phyloP scores from a whole-genome alignment of 2,113 vertebrate genomes.

The Anhinga rufa region DNA sequence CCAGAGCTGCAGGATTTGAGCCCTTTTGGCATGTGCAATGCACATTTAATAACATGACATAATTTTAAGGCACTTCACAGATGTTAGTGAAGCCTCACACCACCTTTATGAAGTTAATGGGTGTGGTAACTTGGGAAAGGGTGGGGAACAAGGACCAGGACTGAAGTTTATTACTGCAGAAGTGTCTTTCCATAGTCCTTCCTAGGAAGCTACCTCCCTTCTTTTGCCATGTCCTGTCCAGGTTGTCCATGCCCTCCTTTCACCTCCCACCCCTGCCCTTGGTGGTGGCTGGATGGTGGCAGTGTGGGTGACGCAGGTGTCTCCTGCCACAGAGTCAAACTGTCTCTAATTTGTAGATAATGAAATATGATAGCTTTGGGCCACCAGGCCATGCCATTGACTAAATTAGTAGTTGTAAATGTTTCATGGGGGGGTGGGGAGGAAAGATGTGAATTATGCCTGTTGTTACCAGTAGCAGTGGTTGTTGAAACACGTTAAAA shows the following conservation, averaged over 20 bases:
- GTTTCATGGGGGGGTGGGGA: neutral
- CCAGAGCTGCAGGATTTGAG: neutral
- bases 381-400: neutral
- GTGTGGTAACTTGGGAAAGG: neutral
- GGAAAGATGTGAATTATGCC: neutral
- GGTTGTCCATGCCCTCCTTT: neutral
- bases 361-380: neutral
- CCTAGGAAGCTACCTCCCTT: neutral
- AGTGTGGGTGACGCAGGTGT: neutral
- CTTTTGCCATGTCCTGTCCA: neutral
- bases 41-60: neutral
- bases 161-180: neutral
- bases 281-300: neutral
- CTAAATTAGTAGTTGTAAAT: neutral
- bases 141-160: neutral
- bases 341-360: neutral
- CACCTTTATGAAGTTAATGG: neutral
- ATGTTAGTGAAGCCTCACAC: neutral
- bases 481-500: neutral
- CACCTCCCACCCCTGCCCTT: neutral
- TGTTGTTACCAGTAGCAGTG: neutral
- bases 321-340: neutral
- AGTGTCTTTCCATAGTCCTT: neutral
- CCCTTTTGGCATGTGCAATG: neutral
- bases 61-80: neutral